Base-by-base conservation (phyloP, 2,113 vertebrate species). In the Xenopus borealis region DNA sequence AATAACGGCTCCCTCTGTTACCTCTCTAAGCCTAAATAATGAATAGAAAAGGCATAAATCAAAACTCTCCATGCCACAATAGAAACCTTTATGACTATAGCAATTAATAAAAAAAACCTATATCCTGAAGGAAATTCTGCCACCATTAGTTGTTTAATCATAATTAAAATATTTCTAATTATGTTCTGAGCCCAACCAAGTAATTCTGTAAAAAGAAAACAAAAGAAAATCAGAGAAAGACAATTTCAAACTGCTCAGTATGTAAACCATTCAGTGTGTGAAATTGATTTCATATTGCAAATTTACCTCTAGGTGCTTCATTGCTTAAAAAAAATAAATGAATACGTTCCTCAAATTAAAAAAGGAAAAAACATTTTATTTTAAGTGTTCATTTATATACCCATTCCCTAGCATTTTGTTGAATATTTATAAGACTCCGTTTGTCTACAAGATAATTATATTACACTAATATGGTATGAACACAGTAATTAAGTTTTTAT, bases 381-480 rank as follows among this genome's bases (percentile, higher is more conserved):
- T 81, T 75, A 68, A 76, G 12, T 78, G 65, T 81, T 80, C 75
- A 78, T 82, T 81, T 79, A 80, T 81, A 81, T 69, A 79, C 72
- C 52, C 53, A 78, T 78, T 79, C 33, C 0, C 61, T 72, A 65
- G 69, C 67, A 79, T 85, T 83, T 72, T 82, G 71, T 80, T 83
- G 81, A 82, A 84, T 79, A 87, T 86, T 85, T 86, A 87, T 87
- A 85, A 86, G 85, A 83, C 74, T 79, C 78, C 69, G 61, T 78
- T 80, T 87, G 79, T 75, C 84, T 83, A 75, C 64, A 71, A 78
- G 84, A 85, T 88, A 88, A 87, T 88, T 88, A 82, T 86, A 84
- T 86, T 81, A 83, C 83, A 87, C 88, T 87, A 88, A 91, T 89
- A 88, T 80, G 63, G 81, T 76, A 82, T 86, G 83, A 86, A 89